Conservation (phyloP, 2,113 vertebrate species). For the Onychostruthus taczanowskii region DNA sequence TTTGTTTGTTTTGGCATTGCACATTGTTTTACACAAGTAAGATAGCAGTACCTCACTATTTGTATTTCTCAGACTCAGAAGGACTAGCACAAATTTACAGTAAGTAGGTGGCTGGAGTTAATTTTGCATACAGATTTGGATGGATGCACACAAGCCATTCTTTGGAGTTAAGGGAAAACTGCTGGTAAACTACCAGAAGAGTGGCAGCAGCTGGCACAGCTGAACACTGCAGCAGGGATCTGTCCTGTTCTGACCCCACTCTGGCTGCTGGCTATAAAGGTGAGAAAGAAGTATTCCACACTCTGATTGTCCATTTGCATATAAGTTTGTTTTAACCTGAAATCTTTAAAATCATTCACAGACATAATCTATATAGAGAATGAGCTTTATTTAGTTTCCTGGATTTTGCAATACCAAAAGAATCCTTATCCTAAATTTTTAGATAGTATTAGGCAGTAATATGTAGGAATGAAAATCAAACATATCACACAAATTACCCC, state of each 20-base stretch:
- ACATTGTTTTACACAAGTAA: neutral
- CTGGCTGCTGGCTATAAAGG: neutral
- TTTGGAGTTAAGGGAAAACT: neutral
- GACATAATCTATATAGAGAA: neutral
- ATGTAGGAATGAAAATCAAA: neutral
- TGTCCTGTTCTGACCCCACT: neutral
- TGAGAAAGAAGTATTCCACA: neutral
- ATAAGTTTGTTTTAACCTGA: neutral
- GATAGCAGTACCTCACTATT: neutral
- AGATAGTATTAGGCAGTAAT: neutral
- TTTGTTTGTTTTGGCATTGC: neutral
- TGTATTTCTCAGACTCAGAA: neutral
- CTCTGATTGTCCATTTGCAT: neutral
- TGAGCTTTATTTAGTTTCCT: neutral
- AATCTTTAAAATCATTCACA: neutral
- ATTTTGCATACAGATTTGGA: neutral
- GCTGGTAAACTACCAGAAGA: neutral
- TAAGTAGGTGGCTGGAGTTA: conserved; percentile 1
- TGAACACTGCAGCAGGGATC: neutral
- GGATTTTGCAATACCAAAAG: neutral
- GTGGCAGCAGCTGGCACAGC: neutral
- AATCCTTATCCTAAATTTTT: neutral
- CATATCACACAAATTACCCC: neutral
- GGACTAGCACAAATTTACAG: neutral
- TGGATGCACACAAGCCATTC: neutral